Evolutionary conservation across 1,140 invertebrate species (phyloP), one percentile per base, ranked within the genome.

Genomic region (Atta texana): DNA sequence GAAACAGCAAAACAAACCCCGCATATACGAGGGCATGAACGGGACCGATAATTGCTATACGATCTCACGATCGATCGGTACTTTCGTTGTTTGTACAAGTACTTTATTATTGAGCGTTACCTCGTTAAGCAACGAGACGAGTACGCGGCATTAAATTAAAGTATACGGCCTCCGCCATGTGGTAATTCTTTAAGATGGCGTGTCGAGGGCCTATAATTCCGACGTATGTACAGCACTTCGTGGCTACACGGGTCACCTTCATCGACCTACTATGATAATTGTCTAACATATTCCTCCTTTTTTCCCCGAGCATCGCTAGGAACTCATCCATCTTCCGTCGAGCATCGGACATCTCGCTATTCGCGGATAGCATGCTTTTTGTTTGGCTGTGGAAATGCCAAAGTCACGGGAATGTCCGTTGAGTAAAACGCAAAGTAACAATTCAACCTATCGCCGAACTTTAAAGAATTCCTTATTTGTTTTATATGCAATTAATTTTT

Each of bases 231-330:
- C 86, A 85, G 21, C n/a, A 21, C 59, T 59, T 51, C 28, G 51
- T 64, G 31, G 28, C 5, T 72, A 76, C 69, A 68, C 89, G 85
- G 88, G 89, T 90, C 89, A 90, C 89, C 88, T 90, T 90, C 88
- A 68, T 90, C 81, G 89, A 90, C 89, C 89, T 90, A 90, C 88
- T 90, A 85, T 88, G 89, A 90, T 90, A 90, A 90, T 90, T 89
- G 86, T 85, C 86, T 75, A 75, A 84, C 55, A 84, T 74, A 69
- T 81, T 80, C 75, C 53, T 34, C 28, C 49, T 77, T 66, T 28
- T 72, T 78, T 84, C 28, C 21, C 1, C 49, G 66, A 59, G 78
- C 49, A 71, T 81, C 55, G 68, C 24, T 61, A 59, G 69, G 69
- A 84, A 63, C 80, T 75, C 80, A 75, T 84, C 80, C 69, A 84